Percentiles rank a stretch among this genome's conserved stretches.
phyloP scores from a whole-genome alignment of 2,888 invertebrate genomes.

The Drosophila basisetae region DNA sequence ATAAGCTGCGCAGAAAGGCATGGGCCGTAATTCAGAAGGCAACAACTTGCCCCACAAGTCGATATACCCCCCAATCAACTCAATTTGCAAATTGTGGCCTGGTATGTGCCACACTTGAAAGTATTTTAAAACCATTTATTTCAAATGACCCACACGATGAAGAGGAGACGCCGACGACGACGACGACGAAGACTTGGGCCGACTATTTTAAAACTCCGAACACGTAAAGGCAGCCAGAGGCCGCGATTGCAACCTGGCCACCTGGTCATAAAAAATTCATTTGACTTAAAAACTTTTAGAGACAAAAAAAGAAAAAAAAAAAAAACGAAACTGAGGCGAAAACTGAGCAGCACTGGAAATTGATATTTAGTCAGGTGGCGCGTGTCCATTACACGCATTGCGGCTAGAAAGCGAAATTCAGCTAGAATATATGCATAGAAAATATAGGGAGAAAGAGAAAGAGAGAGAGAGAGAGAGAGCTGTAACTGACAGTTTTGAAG shows the following conservation, averaged over 20 bases:
- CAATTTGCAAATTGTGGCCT: conserved; percentile 68
- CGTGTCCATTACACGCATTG: conserved; percentile 80
- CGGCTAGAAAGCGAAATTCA: conserved; percentile 60
- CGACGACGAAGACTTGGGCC: conserved; percentile 35
- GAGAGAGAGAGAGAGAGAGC: neutral
- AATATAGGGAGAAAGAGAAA: neutral
- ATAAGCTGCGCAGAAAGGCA: conserved; percentile 26
- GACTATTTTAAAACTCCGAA: conserved; percentile 64
- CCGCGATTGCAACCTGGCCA: conserved; percentile 42
- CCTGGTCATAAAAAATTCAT: conserved; percentile 75
- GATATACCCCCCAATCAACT: conserved; percentile 42
- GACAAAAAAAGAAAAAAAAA: conserved; percentile 29
- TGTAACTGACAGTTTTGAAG: conserved; percentile 69
- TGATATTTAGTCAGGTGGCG: conserved; percentile 81
- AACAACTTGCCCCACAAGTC: neutral
- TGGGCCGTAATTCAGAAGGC: conserved; percentile 22
- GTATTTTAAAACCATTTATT: conserved; percentile 78
- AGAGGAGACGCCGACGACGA: conserved; percentile 7
- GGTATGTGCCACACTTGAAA: conserved; percentile 60
- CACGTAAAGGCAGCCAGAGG: conserved; percentile 66
- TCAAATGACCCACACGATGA: conserved; percentile 59
- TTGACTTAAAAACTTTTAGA: conserved; percentile 75
- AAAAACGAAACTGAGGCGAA: conserved; percentile 25
- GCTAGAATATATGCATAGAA: conserved; percentile 13
- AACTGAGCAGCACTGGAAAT: conserved; percentile 54